Evolutionary conservation across 1,140 invertebrate genomes (phyloP).

Genomic region (Drosophila nannoptera): DNA sequence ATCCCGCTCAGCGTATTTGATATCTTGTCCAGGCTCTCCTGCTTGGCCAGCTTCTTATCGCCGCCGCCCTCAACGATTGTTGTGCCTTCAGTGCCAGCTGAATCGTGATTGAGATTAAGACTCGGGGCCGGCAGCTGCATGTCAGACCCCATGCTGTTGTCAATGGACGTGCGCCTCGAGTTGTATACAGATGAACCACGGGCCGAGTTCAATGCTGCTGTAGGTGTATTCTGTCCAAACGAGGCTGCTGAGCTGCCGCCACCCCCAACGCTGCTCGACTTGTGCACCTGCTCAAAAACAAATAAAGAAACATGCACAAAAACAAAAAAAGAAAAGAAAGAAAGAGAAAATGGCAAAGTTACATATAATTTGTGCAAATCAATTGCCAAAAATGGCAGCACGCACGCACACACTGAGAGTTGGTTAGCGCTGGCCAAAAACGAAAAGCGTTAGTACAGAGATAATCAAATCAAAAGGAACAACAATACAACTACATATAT

Average conservation of each 20-base stretch:
- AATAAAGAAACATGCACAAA: constrained; percentile 23
- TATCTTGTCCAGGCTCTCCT: constrained; percentile 67
- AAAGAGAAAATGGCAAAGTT: not conserved
- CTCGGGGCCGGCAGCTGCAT: constrained; percentile 58
- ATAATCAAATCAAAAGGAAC: constrained; percentile 21
- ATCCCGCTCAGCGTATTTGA: constrained; percentile 34
- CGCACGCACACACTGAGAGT: constrained; percentile 2
- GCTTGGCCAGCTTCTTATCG: constrained; percentile 62
- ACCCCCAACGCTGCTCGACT: constrained; percentile 41
- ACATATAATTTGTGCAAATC: constrained; percentile 7
- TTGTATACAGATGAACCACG: constrained; percentile 75
- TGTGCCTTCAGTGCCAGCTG: constrained; percentile 39
- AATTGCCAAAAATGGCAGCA: constrained; percentile 33
- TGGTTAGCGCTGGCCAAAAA: constrained; percentile 33
- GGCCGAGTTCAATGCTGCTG: constrained; percentile 60
- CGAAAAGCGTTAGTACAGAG: constrained; percentile 50
- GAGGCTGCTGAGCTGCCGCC: constrained; percentile 35
- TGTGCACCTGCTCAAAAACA: constrained; percentile 39
- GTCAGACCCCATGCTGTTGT: constrained; percentile 71
- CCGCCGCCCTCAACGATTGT: constrained; percentile 38
- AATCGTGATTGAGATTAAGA: constrained; percentile 53
- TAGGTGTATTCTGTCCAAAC: constrained; percentile 68
- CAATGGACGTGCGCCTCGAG: constrained; percentile 74
- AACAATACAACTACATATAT: constrained; percentile 32
- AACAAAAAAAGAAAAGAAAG: too few species aligned